These are phyloP conservation scores for Lacerta viridis DNA, from an alignment of 2,797 vertebrate species.

Conservation along the genomic window DNA sequence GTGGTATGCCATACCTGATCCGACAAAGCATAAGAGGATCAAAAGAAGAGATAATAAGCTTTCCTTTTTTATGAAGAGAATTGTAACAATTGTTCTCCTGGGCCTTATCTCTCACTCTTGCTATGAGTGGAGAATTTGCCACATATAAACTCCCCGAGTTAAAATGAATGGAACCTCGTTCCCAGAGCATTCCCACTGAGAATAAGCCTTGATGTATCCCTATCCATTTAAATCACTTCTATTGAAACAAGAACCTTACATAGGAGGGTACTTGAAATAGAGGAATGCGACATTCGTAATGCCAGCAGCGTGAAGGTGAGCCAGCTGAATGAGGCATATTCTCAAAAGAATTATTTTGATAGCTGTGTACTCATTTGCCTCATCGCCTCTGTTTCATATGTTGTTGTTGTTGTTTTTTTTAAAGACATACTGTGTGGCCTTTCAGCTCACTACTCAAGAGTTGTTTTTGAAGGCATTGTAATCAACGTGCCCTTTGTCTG, in stretches of 20 bases:
- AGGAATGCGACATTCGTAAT: not conserved
- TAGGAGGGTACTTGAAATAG: not conserved
- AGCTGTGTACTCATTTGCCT: conserved; percentile 1
- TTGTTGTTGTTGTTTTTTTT: not conserved
- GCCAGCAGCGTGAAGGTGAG: not conserved
- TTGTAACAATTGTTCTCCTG: conserved; percentile 12
- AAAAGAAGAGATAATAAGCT: conserved; percentile 7
- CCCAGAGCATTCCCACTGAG: not conserved
- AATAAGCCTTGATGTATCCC: conserved; percentile 30
- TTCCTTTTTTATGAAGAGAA: not conserved
- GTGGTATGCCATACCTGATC: not conserved
- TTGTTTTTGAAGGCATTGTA: conserved; percentile 23
- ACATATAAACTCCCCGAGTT: not conserved
- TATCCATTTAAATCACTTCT: conserved; percentile 28
- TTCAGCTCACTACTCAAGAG: not conserved
- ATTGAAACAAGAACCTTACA: conserved; percentile 1
- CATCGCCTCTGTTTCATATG: not conserved
- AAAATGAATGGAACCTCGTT: conserved; percentile 3
- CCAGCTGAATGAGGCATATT: not conserved
- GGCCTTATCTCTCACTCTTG: conserved; percentile 20
- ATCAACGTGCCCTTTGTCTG: not conserved
- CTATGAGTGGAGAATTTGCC: conserved; percentile 7
- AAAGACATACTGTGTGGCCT: not conserved
- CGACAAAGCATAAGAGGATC: not conserved
- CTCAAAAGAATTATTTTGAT: not conserved